Percentiles rank a stretch among this genome's conserved stretches.
Evolutionary conservation across 2,888 invertebrate species (phyloP).

Genomic region (Anaspis maculata): DNA sequence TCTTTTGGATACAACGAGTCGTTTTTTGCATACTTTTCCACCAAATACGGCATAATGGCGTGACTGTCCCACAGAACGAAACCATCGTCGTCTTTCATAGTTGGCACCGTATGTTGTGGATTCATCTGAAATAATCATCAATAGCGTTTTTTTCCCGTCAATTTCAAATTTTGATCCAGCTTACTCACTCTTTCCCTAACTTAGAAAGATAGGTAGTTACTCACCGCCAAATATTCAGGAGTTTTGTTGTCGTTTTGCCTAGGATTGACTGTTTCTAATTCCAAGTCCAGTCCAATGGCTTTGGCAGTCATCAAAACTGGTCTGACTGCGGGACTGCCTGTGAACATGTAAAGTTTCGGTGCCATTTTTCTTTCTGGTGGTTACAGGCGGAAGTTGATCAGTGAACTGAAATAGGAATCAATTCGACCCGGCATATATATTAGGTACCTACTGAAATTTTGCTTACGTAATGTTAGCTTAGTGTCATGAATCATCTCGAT

Average conservation of each 20-base stretch:
- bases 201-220: no score
- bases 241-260: constrained; percentile 36
- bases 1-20: constrained; percentile 50
- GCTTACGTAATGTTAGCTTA: no score
- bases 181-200: no score
- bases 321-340: constrained; percentile 44
- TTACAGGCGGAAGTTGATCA: no score
- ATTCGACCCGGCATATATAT: no score
- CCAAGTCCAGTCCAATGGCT: constrained; percentile 40
- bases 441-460: no score
- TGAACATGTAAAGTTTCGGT: constrained; percentile 38
- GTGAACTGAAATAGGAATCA: no score
- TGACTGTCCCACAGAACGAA: constrained; percentile 45
- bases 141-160: no score
- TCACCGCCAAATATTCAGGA: constrained; percentile 39
- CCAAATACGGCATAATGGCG: constrained; percentile 46
- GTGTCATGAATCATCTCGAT: no score
- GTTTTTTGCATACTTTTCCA: constrained; percentile 47
- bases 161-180: not conserved
- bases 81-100: constrained; percentile 47
- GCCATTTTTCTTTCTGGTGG: no score
- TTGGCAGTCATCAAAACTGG: constrained; percentile 44
- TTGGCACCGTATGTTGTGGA: constrained; percentile 50
- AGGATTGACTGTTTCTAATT: constrained; percentile 39
- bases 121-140: constrained; percentile 41